phyloP scores from a whole-genome alignment of 2,113 vertebrate genomes.

The rat (Rattus norvegicus) region GRCr8 NC_086024.1:120789001-120789500 shows the following conservation, averaged over 20 bases:
- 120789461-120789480: background rate
- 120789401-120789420: background rate
- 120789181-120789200: conserved; percentile 79
- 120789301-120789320: conserved; percentile 80
- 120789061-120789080: conserved; percentile 68
- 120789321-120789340: conserved; percentile 73
- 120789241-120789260: conserved; percentile 84
- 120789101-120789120: conserved; percentile 84
- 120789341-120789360: conserved; percentile 68
- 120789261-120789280: conserved; percentile 79
- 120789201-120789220: conserved; percentile 80
- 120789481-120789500: background rate
- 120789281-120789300: conserved; percentile 71
- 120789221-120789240: conserved; percentile 76
- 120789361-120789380: conserved; percentile 68
- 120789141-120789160: conserved; percentile 78
- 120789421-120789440: background rate
- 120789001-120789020: conserved; percentile 69
- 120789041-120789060: conserved; percentile 11
- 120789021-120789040: conserved; percentile 76
- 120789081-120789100: conserved; percentile 86
- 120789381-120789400: conserved; percentile 60
- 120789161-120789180: conserved; percentile 82
- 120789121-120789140: conserved; percentile 87
- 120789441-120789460: background rate